Percentiles rank a stretch among this genome's conserved stretches.
These are phyloP conservation scores for Leptogaster cylindrica DNA, from an alignment of 2,888 invertebrate genomes.

Conservation along the genomic window DNA sequence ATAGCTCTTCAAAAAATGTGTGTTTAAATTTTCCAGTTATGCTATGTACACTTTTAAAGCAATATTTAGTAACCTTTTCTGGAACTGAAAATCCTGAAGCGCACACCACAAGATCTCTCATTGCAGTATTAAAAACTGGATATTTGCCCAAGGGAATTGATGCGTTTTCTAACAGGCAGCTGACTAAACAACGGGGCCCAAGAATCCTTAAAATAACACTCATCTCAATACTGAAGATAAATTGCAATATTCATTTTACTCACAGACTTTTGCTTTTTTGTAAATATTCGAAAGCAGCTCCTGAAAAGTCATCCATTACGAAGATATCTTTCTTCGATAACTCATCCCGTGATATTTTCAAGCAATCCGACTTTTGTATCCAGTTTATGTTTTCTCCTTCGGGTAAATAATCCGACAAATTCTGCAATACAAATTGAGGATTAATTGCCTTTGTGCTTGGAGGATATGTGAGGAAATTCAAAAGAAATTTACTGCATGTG, in stretches of 20 bases:
- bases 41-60: neutral
- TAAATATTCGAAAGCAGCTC: constrained; percentile 72
- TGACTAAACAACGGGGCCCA: constrained; percentile 80
- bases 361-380: constrained; percentile 69
- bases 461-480: neutral
- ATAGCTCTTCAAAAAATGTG: neutral
- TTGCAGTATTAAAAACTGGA: constrained; percentile 82
- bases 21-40: neutral
- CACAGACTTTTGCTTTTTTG: constrained; percentile 72
- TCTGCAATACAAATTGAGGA: neutral
- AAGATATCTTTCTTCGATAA: constrained; percentile 74
- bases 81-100: constrained; percentile 67
- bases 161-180: constrained; percentile 73
- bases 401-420: constrained; percentile 54
- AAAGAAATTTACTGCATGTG: constrained; percentile 27
- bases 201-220: constrained; percentile 69
- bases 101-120: constrained; percentile 74
- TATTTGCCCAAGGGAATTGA: constrained; percentile 76
- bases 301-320: constrained; percentile 79
- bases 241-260: constrained; percentile 55
- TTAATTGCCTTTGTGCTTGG: neutral
- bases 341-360: constrained; percentile 65
- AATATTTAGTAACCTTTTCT: constrained; percentile 64
- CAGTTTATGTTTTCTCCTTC: constrained; percentile 63
- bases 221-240: constrained; percentile 18